Percentiles rank a stretch among this genome's conserved stretches.
Conservation (phyloP, 2,797 vertebrate genomes). For the Pseudochaenichthys georgianus region DNA sequence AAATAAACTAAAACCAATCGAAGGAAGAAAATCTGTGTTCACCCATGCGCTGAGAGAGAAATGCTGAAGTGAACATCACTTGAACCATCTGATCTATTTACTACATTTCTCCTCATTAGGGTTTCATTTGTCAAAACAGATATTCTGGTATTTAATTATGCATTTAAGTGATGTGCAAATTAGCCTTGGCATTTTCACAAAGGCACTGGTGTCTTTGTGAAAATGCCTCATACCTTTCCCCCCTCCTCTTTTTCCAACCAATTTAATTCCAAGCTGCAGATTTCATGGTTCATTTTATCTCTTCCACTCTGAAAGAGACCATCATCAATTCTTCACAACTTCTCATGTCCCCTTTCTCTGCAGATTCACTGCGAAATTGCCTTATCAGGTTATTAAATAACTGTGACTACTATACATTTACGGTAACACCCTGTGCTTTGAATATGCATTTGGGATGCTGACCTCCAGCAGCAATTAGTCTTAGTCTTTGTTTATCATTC, state of each 20-base stretch:
- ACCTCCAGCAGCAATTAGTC: slow-evolving; percentile 88
- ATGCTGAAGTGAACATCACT: slow-evolving; percentile 57
- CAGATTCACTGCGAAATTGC: slow-evolving; percentile 84
- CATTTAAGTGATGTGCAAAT: slow-evolving; percentile 85
- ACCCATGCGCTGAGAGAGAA: slow-evolving; percentile 18
- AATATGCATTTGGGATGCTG: slow-evolving; percentile 81
- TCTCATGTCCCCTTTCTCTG: slow-evolving; percentile 86
- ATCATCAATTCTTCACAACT: slow-evolving; percentile 89
- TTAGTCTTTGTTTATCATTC: slow-evolving; percentile 83
- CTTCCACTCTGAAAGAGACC: slow-evolving; percentile 83
- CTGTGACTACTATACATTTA: slow-evolving; percentile 83
- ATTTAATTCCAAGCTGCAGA: slow-evolving; percentile 86
- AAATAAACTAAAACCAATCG: neutral
- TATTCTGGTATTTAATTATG: slow-evolving; percentile 79
- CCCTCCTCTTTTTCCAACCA: slow-evolving; percentile 77
- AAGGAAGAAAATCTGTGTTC: neutral
- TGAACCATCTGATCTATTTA: slow-evolving; percentile 59
- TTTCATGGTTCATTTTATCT: slow-evolving; percentile 91
- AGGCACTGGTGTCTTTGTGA: slow-evolving; percentile 75
- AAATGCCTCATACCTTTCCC: slow-evolving; percentile 70
- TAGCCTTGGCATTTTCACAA: slow-evolving; percentile 83
- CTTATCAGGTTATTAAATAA: slow-evolving; percentile 86
- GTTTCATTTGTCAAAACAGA: slow-evolving; percentile 73
- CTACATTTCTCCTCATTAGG: slow-evolving; percentile 69
- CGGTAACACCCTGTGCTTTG: slow-evolving; percentile 76